phyloP scores from a whole-genome alignment of 1,140 invertebrate genomes.

The Drosophila oshimai region DNA sequence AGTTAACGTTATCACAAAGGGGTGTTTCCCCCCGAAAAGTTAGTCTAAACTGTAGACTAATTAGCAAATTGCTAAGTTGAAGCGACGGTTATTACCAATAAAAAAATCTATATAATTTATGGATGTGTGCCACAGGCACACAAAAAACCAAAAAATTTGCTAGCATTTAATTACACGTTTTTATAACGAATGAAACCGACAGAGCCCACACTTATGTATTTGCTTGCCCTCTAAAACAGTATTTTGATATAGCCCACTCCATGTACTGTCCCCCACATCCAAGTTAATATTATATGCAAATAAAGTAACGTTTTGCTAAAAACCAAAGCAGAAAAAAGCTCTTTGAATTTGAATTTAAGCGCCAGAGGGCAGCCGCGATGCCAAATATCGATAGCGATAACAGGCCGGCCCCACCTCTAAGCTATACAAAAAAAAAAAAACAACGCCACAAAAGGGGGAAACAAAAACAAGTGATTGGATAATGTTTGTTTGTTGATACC shows the following conservation, averaged over 20 bases:
- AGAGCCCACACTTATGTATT: conserved; percentile 12
- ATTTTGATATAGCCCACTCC: conserved; percentile 41
- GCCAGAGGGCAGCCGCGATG: neutral
- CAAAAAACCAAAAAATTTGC: conserved; percentile 20
- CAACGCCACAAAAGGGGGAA: conserved; percentile 1
- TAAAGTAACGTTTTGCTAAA: conserved; percentile 28
- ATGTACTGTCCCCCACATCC: conserved; percentile 37
- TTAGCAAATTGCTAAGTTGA: conserved; percentile 17
- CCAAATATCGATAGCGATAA: neutral
- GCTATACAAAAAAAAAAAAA: neutral
- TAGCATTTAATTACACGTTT: conserved; percentile 45
- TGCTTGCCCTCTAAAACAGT: conserved; percentile 41
- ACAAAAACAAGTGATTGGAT: conserved; percentile 34
- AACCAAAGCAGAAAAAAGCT: neutral
- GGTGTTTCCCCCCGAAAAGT: neutral
- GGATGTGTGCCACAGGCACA: conserved; percentile 9
- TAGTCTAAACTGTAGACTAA: conserved; percentile 12
- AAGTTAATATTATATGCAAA: conserved; percentile 33
- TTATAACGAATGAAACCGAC: conserved; percentile 1
- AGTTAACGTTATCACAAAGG: conserved; percentile 11
- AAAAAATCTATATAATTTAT: neutral
- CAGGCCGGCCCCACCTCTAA: conserved; percentile 2
- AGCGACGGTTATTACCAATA: conserved; percentile 9
- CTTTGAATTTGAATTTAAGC: conserved; percentile 4
- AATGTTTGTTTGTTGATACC: conserved; percentile 17